phyloP scores from a whole-genome alignment of 2,113 vertebrate genomes.

The Peromyscus maniculatus region DNA sequence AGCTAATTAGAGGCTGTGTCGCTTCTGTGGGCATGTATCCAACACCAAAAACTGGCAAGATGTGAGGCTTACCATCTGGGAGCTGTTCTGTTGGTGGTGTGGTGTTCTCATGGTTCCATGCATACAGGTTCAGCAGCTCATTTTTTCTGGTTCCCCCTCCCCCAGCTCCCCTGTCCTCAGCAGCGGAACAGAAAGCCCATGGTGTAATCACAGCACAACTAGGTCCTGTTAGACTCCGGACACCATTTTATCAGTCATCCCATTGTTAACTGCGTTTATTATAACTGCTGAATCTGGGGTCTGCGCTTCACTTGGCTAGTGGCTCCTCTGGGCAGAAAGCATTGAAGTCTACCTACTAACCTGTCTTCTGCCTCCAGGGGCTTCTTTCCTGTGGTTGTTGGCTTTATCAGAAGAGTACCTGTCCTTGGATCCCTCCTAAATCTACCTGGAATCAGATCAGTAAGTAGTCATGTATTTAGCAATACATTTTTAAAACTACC shows the following conservation, averaged over 20 bases:
- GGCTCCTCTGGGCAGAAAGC: background rate
- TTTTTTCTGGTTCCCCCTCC: background rate
- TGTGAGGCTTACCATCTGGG: background rate
- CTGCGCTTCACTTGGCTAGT: background rate
- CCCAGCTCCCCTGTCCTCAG: background rate
- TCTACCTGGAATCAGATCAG: constrained; percentile 97
- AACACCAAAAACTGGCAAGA: background rate
- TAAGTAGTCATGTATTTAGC: constrained; percentile 87
- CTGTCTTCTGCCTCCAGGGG: constrained; percentile 88
- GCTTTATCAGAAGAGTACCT: constrained; percentile 98
- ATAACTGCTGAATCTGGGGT: background rate
- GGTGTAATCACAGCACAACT: background rate
- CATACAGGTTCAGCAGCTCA: background rate
- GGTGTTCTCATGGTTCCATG: background rate
- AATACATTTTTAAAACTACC: background rate
- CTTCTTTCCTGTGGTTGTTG: constrained; percentile 97
- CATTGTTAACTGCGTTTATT: background rate
- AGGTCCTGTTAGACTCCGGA: background rate
- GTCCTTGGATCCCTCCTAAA: constrained; percentile 97
- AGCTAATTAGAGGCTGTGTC: background rate
- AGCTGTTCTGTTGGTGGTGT: background rate
- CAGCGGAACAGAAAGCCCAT: background rate
- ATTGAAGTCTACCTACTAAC: background rate
- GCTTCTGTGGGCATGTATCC: background rate
- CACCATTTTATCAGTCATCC: background rate